Base-by-base conservation (phyloP, 2,888 invertebrate species). In the Coenonympha arcania region DNA sequence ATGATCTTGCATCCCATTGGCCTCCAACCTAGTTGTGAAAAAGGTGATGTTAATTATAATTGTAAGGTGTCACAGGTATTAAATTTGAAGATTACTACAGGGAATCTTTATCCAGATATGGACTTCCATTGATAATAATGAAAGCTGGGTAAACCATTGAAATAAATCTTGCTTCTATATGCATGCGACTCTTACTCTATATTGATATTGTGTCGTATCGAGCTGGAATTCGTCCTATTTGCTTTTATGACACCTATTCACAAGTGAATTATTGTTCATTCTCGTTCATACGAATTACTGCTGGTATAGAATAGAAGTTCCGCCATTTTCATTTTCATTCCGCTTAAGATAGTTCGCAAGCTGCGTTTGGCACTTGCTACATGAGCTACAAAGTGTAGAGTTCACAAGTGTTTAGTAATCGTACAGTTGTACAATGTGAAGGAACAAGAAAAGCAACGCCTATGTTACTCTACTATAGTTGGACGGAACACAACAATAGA, bases 261-360 rank as follows among this genome's bases (percentile, higher is more conserved):
- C 11, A n/a, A 6, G 19, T 16, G 18, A 28, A 41, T 41, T 30
- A 41, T 39, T 41, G 41, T 18, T 28, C 41, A 41, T n/a, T 11
- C 11, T 41, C 18, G 13, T 11, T n/a, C n/a, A n/a, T n/a, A n/a
- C n/a, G n/a, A n/a, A n/a, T n/a, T n/a, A 24, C n/a, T 41, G 11
- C 28, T 28, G 41, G n/a, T 28, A 28, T 18, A 11, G 11, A 18
- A 28, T 18, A 28, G 18, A 18, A 28, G 28, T 18, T 41, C 28
- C 22, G 15, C 9, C 39, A 15, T 16, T 22, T 13, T 13, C 9
- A 6, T 24, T 39, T 3, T 3, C 16, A 19, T 11, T 41, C 28
- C 19, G 41, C 16, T 28, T 30, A n/a, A n/a, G n/a, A n/a, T n/a
- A 41, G 41, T 28, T 28, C 18, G 41, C 41, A 41, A 28, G 41